Percentiles rank a stretch among this genome's conserved stretches.
These are phyloP conservation scores for Hipposideros larvatus DNA, from an alignment of 2,797 vertebrate genomes.

Conservation along the genomic window DNA sequence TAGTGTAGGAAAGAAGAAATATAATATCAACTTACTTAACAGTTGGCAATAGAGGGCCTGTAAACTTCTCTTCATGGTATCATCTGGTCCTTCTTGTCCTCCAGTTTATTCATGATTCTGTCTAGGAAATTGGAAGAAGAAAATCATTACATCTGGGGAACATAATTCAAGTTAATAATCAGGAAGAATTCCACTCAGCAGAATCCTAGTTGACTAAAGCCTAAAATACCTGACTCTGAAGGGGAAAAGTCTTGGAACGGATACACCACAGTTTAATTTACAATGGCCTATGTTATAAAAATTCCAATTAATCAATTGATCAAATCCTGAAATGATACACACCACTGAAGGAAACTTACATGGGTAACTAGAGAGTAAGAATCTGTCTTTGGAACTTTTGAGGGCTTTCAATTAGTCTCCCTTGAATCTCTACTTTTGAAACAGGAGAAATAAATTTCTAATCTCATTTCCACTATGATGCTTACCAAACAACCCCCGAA, in stretches of 20 bases:
- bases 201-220: neutral
- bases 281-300: neutral
- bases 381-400: neutral
- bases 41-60: constrained; percentile 99
- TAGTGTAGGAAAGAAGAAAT: constrained; percentile 26
- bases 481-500: neutral
- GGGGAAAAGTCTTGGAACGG: neutral
- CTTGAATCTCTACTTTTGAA: neutral
- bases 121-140: constrained; percentile 85
- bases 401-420: neutral
- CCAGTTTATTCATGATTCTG: constrained; percentile 99
- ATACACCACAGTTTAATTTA: neutral
- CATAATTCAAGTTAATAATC: constrained; percentile 26
- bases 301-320: neutral
- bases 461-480: neutral
- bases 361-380: neutral
- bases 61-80: constrained; percentile 99
- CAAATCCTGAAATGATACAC: neutral
- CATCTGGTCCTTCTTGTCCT: constrained; percentile 97
- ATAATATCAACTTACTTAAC: constrained; percentile 94
- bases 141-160: constrained; percentile 60
- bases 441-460: neutral
- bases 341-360: neutral
- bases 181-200: neutral
- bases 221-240: neutral